Evolutionary conservation across 2,888 invertebrate genomes (phyloP), one percentile per base, ranked within the genome.

Genomic region (Thymelicus lineola): DNA sequence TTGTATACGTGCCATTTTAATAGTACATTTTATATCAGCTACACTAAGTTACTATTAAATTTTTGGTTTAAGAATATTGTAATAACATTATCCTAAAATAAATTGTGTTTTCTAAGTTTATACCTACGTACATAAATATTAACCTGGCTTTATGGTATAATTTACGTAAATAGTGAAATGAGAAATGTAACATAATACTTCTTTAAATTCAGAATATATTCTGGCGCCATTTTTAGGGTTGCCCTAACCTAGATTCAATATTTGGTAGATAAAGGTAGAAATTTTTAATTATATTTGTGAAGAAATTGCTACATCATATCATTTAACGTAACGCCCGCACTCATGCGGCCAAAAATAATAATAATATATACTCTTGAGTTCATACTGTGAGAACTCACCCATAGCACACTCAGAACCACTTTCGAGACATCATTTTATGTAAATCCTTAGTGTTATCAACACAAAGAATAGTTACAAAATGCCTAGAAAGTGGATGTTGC

Each of bases 251-350:
- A 46, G 5, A n/a, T 46, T 17, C 28, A 7, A 6, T 36, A 20
- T 36, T 58, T 38, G 5, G 35, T 35, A 58, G 7, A 15, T 9
- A 58, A 36, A 15, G 9, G 36, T 15, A 58, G n/a, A 38, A 15
- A 17, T 2, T 5, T 1, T 10, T 10, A 57, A 36, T 58, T 15
- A 48, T 20, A 15, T 58, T 58, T 15, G 9, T 69, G 14, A 14
- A 64, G 69, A 69, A 69, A 69, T 69, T 69, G 69, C 69, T 69
- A 69, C 69, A 69, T 63, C 0, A 15, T 46, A 48, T 17, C 28
- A 35, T 61, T 15, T 61, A 28, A 58, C 69, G 69, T 50, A 59
- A 82, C 87, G 85, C 84, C 86, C 87, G 85, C 86, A 83, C 87
- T 85, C 86, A 69, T 75, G 78, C 77, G 79, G 81, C 75, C 60